A percentile compares a stretch with the other conserved stretches of the same genome.
Conservation (phyloP, 2,888 invertebrate genomes). For the Brachypalpus laphriformis region DNA sequence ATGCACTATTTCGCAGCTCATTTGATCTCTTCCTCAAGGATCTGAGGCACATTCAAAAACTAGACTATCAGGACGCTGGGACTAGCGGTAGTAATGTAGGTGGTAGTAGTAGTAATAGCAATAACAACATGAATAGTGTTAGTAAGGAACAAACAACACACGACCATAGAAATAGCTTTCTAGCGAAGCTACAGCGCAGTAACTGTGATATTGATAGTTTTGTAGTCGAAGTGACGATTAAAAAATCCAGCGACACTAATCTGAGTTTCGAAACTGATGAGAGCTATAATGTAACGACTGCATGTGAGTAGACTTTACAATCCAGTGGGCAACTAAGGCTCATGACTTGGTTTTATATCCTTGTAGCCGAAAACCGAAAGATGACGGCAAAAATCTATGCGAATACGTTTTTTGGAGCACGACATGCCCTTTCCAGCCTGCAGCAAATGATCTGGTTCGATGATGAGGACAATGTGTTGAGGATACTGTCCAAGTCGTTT, state of each 20-base stretch:
- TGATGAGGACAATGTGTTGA: constrained; percentile 86
- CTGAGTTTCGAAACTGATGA: constrained; percentile 89
- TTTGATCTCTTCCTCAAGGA: constrained; percentile 81
- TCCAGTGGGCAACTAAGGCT: neutral
- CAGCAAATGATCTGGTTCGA: constrained; percentile 93
- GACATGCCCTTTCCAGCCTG: constrained; percentile 90
- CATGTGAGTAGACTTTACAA: constrained; percentile 80
- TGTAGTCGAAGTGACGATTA: constrained; percentile 83
- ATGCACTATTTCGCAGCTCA: constrained; percentile 78
- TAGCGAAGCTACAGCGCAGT: constrained; percentile 70
- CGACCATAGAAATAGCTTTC: constrained; percentile 71
- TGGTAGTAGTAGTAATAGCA: constrained; percentile 53
- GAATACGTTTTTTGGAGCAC: constrained; percentile 89
- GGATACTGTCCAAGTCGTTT: constrained; percentile 86
- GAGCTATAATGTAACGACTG: constrained; percentile 87
- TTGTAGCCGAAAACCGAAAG: constrained; percentile 78
- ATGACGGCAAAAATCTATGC: constrained; percentile 87
- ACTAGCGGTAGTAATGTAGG: constrained; percentile 40
- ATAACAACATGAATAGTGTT: constrained; percentile 51
- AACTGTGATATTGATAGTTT: constrained; percentile 80
- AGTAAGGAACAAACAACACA: constrained; percentile 59
- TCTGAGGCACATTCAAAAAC: constrained; percentile 79
- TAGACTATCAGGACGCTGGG: constrained; percentile 75
- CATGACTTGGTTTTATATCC: neutral
- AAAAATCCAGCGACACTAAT: constrained; percentile 84